Conservation (phyloP, 2,113 vertebrate species). For the Eolophus roseicapilla region DNA sequence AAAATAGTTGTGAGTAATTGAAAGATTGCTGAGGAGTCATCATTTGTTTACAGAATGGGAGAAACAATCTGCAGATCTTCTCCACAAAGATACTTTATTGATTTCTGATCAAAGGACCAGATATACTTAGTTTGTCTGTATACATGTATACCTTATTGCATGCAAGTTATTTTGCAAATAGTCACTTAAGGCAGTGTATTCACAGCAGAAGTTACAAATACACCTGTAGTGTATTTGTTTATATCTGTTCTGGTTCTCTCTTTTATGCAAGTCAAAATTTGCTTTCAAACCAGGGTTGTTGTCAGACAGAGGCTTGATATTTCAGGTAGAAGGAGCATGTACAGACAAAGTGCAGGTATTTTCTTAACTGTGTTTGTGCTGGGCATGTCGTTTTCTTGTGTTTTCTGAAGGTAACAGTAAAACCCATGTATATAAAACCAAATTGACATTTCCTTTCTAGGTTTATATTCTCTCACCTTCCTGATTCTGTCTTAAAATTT, state of each 20-base stretch:
- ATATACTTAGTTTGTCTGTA: neutral
- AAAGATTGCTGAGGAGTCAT: neutral
- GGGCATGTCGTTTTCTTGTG: neutral
- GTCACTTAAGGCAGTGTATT: neutral
- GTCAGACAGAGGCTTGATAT: neutral
- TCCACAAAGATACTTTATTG: neutral
- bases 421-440: neutral
- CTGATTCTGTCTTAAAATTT: neutral
- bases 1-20: constrained; percentile 32
- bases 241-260: neutral
- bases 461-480: rapidly evolving
- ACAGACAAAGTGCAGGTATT: neutral
- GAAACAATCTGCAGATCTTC: neutral
- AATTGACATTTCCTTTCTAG: neutral
- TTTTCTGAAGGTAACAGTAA: neutral
- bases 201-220: neutral
- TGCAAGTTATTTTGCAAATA: neutral
- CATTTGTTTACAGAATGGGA: constrained; percentile 1
- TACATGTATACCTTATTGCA: neutral
- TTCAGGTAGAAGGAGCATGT: neutral
- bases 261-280: neutral
- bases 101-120: neutral
- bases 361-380: neutral
- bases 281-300: neutral
- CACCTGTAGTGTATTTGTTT: neutral